Evolutionary conservation across 2,113 vertebrate genomes (phyloP).

Genomic region (Ailurus styani): DNA sequence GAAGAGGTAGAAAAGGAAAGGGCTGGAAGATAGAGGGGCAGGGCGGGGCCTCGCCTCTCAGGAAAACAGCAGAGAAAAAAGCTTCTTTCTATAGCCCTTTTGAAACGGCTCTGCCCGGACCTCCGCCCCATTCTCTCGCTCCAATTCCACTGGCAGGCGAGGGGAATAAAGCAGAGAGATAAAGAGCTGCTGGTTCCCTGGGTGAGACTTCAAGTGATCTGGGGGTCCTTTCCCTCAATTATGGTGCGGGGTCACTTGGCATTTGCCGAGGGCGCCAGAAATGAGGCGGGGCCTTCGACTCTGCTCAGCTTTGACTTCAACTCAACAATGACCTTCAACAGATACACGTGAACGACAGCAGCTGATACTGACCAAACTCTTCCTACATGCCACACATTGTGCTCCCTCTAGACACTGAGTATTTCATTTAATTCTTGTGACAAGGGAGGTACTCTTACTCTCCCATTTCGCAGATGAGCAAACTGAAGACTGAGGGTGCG

Average conservation of each 20-base stretch:
- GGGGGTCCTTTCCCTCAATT: neutral
- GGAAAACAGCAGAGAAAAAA: slow-evolving; percentile 28
- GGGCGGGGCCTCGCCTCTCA: slow-evolving; percentile 36
- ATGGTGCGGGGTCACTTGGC: neutral
- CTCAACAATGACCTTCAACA: neutral
- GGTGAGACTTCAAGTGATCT: slow-evolving; percentile 59
- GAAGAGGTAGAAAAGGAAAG: slow-evolving; percentile 42
- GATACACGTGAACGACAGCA: no score
- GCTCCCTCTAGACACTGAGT: neutral
- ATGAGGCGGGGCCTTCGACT: neutral
- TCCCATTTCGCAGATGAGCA: neutral
- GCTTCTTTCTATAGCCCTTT: slow-evolving; percentile 65
- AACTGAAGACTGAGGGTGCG: neutral
- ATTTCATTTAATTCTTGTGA: neutral
- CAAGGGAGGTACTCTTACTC: neutral
- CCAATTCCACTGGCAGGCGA: neutral
- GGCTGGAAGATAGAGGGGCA: neutral
- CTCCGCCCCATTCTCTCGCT: neutral
- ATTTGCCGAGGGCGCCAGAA: neutral
- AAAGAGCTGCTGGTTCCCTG: slow-evolving; percentile 55
- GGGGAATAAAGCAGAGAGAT: slow-evolving; percentile 8
- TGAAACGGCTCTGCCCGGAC: neutral
- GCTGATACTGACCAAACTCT: neutral
- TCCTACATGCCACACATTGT: neutral
- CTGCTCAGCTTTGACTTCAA: neutral